A percentile compares a stretch with the other conserved stretches of the same genome.
Evolutionary conservation across 1,140 invertebrate genomes (phyloP).

Genomic region (Mya arenaria): DNA sequence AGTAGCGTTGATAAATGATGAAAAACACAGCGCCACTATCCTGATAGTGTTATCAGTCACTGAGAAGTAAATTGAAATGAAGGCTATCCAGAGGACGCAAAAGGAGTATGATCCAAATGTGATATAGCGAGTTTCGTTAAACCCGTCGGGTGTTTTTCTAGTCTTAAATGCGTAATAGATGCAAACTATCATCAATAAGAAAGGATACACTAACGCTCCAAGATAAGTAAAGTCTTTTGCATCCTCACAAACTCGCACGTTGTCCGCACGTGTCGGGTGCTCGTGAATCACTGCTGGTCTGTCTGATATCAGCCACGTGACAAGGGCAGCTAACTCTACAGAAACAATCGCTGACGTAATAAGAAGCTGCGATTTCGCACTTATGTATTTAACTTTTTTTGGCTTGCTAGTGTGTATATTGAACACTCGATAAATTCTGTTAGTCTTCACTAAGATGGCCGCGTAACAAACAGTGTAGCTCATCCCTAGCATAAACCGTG

Average conservation of each 20-base stretch:
- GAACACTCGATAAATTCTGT: conserved; percentile 88
- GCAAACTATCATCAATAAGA: conserved; percentile 86
- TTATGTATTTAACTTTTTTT: conserved; percentile 93
- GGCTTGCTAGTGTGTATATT: conserved; percentile 89
- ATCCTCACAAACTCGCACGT: conserved; percentile 84
- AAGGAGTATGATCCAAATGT: conserved; percentile 97
- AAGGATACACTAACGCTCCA: conserved; percentile 87
- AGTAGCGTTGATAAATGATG: conserved; percentile 88
- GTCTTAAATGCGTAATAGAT: conserved; percentile 88
- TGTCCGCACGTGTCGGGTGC: conserved; percentile 78
- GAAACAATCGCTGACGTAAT: conserved; percentile 90
- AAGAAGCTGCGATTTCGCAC: conserved; percentile 93
- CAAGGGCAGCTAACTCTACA: conserved; percentile 61
- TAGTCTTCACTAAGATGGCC: conserved; percentile 89
- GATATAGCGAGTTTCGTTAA: conserved; percentile 95
- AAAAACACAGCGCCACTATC: conserved; percentile 85
- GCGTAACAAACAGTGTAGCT: conserved; percentile 87
- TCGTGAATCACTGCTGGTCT: conserved; percentile 83
- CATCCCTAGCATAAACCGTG: conserved; percentile 86
- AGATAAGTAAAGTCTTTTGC: conserved; percentile 86
- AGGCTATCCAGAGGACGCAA: conserved; percentile 87
- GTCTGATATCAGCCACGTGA: conserved; percentile 84
- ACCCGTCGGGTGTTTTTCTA: conserved; percentile 95
- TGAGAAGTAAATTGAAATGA: conserved; percentile 87
- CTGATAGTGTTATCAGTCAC: conserved; percentile 86